Conservation (phyloP, 1,140 invertebrate species). For the Manduca sexta region DNA sequence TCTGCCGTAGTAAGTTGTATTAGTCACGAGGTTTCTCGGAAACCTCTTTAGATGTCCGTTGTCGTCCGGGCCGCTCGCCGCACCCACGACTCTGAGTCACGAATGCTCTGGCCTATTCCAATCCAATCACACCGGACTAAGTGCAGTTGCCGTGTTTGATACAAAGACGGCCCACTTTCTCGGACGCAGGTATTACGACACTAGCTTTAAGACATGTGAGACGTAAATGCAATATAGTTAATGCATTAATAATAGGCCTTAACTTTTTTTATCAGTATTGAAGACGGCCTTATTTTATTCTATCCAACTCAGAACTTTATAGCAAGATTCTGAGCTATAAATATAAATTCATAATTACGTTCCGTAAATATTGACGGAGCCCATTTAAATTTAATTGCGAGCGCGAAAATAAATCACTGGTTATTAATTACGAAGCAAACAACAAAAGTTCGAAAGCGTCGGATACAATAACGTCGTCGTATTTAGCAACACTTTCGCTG, state of each 20-base stretch:
- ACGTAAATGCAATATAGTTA: not conserved
- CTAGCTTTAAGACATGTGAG: not conserved
- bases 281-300: too few relatives aligned
- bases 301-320: too few relatives aligned
- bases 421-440: slow-evolving; percentile 15
- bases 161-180: slow-evolving; percentile 11
- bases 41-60: slow-evolving; percentile 8
- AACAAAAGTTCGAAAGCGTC: slow-evolving; percentile 49
- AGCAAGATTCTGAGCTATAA: too few relatives aligned
- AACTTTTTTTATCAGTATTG: too few relatives aligned
- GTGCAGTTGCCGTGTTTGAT: slow-evolving; percentile 8
- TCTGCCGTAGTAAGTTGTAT: not conserved
- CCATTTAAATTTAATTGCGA: too few relatives aligned
- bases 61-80: not conserved
- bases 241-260: too few relatives aligned
- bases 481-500: slow-evolving; percentile 64
- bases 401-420: too few relatives aligned
- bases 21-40: slow-evolving; percentile 7
- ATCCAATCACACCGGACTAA: slow-evolving; percentile 4
- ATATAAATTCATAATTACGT: too few relatives aligned
- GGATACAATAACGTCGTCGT: slow-evolving; percentile 39
- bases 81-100: slow-evolving; percentile 17
- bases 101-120: not conserved
- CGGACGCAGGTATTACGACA: slow-evolving; percentile 9
- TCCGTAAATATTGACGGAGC: too few relatives aligned